Evolutionary conservation across 92 coral and sea anemone species (phyloP).

Genomic region (Palythoa heliodiscus): DNA sequence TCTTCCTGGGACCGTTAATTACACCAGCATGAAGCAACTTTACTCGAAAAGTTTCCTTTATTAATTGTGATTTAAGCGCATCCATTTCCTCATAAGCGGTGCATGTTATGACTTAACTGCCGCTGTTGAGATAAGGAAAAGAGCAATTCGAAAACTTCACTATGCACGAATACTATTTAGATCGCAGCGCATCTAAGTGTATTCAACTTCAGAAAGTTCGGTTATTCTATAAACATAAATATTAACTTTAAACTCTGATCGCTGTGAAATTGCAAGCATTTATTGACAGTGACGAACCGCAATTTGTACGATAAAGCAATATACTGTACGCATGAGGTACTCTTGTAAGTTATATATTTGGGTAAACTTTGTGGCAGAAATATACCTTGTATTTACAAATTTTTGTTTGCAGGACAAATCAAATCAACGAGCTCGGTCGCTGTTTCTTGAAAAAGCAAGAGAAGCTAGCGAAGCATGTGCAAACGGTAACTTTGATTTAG

Average conservation of each 20-base stretch:
- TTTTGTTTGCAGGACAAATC: conserved; percentile 34
- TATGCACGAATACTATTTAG: background rate
- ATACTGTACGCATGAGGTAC: background rate
- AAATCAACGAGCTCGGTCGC: conserved; percentile 67
- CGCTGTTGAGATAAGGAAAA: background rate
- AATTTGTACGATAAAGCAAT: conserved; percentile 31
- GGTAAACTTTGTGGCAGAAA: background rate
- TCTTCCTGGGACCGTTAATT: conserved; percentile 33
- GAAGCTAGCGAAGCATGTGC: conserved; percentile 94
- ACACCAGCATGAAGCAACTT: conserved; percentile 12
- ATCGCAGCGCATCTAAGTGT: conserved; percentile 23
- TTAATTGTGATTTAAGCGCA: conserved; percentile 32
- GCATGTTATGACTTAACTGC: conserved; percentile 16
- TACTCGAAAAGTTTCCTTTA: conserved; percentile 26
- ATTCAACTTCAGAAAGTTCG: conserved; percentile 5
- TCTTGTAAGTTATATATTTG: conserved; percentile 23
- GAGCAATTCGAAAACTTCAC: background rate
- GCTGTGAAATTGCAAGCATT: background rate
- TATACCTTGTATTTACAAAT: conserved; percentile 45
- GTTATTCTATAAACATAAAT: background rate
- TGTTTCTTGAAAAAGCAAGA: conserved; percentile 74
- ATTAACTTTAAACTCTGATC: conserved; percentile 22
- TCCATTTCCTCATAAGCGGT: conserved; percentile 23
- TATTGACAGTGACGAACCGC: conserved; percentile 7
- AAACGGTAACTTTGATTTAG: conserved; percentile 82